Base-by-base conservation (phyloP, 2,888 invertebrate genomes). In the Lasioglossum morio region DNA sequence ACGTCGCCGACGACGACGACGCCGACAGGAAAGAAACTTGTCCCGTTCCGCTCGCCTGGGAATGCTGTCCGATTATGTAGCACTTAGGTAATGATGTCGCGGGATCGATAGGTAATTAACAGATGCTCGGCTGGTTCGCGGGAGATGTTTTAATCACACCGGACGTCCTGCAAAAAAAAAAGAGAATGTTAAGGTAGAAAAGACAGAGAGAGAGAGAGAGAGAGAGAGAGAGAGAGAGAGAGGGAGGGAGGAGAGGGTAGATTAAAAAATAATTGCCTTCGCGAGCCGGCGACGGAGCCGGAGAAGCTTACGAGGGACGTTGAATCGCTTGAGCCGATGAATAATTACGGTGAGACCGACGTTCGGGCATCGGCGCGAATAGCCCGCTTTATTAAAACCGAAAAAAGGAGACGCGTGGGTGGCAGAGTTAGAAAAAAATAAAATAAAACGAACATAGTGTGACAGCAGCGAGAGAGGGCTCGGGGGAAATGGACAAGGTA, bases 61-160 rank as follows among this genome's bases (percentile, higher is more conserved):
- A 72, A 57, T 69, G 63, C 76, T 73, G 34, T 63, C 72, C 83
- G 86, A 87, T 90, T 89, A 85, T 81, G 82, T 77, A 84, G 70
- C 82, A 79, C 87, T 87, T 79, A 63, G 82, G 80, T 89, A 90
- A 90, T 83, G 84, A 87, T 87, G 85, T 87, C 85, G 77, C 79
- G 73, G 79, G 89, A 81, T 89, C 84, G 84, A 77, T 83, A 85
- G 84, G 76, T 87, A 90, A 90, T 88, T 87, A 90, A 84, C 82
- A 75, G 75, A 81, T 43, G 70, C 72, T 70, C 37, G 77, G 80
- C 48, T 72, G 27, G 73, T 40, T 27, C n/a, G 57, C 66, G 69
- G 34, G 30, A n/a, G 74, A 80, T 69, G 73, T 63, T 81, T 72
- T 82, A 82, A 87, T 87, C 80, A 77, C 77, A 43, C 72, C 43